phyloP scores from a whole-genome alignment of 2,888 invertebrate species.

The Amphipoea lucens region DNA sequence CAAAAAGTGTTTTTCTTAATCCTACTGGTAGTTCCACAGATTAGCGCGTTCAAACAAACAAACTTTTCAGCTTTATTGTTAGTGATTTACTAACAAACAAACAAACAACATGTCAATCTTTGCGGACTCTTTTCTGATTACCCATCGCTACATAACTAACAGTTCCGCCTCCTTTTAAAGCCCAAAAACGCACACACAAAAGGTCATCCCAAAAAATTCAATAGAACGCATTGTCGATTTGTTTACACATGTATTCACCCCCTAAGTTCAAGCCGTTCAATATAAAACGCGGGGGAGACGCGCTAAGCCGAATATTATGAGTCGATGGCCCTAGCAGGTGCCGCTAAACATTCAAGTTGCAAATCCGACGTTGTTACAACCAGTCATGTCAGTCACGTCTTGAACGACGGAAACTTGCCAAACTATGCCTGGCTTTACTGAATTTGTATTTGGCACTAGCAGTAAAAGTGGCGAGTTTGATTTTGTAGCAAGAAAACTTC shows the following conservation, averaged over 20 bases:
- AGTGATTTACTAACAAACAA: not conserved
- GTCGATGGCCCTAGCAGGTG: constrained; percentile 88
- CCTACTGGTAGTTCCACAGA: not conserved
- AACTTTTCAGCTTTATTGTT: not conserved
- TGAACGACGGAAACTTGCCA: constrained; percentile 65
- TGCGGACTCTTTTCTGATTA: not conserved
- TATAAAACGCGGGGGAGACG: constrained; percentile 72
- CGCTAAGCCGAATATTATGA: constrained; percentile 91
- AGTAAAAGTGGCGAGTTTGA: constrained; percentile 35
- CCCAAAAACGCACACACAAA: constrained; percentile 35
- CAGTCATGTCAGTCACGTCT: constrained; percentile 78
- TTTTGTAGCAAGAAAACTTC: constrained; percentile 9
- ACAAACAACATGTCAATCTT: not conserved
- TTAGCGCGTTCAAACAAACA: not conserved
- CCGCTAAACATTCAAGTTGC: constrained; percentile 87
- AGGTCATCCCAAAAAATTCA: constrained; percentile 62
- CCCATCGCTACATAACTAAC: not conserved
- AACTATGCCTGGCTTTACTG: constrained; percentile 57
- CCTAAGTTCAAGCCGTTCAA: constrained; percentile 69
- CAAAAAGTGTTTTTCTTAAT: not conserved
- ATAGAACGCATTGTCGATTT: constrained; percentile 67
- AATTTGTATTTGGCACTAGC: constrained; percentile 51
- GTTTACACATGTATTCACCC: constrained; percentile 73
- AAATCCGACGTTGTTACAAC: constrained; percentile 60
- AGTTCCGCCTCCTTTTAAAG: not conserved